Conservation (phyloP, 2,113 vertebrate genomes). For the Chascanopsetta lugubris region DNA sequence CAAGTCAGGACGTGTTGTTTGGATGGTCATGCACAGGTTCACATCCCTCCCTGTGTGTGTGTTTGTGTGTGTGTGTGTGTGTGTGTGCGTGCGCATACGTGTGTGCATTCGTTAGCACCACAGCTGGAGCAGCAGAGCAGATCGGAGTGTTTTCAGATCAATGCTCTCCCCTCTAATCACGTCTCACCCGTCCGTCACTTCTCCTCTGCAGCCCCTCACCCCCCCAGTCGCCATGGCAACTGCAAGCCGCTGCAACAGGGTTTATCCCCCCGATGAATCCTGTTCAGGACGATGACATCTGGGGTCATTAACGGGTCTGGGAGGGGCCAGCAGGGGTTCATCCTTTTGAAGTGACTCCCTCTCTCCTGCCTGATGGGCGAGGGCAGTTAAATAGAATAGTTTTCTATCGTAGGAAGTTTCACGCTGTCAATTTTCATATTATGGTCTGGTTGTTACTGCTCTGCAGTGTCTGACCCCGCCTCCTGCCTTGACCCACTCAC, state of each 20-base stretch:
- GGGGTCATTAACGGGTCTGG: constrained; percentile 59
- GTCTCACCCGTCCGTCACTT: constrained; percentile 36
- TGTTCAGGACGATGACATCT: constrained; percentile 69
- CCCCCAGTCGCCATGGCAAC: constrained; percentile 8
- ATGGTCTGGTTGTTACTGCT: background rate
- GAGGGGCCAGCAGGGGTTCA: constrained; percentile 12
- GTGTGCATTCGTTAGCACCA: constrained; percentile 53
- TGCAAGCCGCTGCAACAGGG: constrained; percentile 33
- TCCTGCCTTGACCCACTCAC: background rate
- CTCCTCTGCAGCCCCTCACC: constrained; percentile 54
- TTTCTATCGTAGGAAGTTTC: constrained; percentile 24
- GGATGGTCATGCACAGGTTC: constrained; percentile 59
- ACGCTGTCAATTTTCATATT: background rate
- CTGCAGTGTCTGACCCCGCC: background rate
- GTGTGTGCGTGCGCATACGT: constrained; percentile 38
- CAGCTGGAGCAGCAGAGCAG: constrained; percentile 45
- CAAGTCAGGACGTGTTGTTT: constrained; percentile 54
- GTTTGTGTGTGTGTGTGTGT: constrained; percentile 9
- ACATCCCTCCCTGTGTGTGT: constrained; percentile 16
- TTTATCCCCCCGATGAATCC: constrained; percentile 56
- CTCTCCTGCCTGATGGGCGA: constrained; percentile 38
- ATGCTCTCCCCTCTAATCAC: constrained; percentile 61
- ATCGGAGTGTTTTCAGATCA: constrained; percentile 59
- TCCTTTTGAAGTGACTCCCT: constrained; percentile 71
- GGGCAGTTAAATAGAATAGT: constrained; percentile 62